Conservation (phyloP, 2,888 invertebrate genomes). For the Leucoma salicis region DNA sequence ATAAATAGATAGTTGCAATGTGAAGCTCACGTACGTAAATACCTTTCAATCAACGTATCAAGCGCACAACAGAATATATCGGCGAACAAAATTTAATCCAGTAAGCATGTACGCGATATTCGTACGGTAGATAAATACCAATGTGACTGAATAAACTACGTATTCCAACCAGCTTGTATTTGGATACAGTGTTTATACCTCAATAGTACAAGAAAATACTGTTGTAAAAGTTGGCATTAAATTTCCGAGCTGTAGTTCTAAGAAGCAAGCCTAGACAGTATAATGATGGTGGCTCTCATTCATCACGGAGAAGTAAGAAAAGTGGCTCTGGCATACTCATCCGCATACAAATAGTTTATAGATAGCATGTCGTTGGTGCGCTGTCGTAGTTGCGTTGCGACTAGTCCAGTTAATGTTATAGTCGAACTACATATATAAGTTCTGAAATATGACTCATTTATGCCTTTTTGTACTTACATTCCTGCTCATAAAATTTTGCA, state of each 20-base stretch:
- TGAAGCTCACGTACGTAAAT: constrained; percentile 53
- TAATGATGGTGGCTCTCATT: constrained; percentile 45
- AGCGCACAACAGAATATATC: constrained; percentile 43
- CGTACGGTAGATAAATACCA: constrained; percentile 55
- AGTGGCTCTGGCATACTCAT: constrained; percentile 65
- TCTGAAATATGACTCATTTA: no score
- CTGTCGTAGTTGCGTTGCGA: constrained; percentile 39
- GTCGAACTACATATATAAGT: constrained; percentile 5
- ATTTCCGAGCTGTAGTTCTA: constrained; percentile 36
- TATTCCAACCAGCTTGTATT: constrained; percentile 30
- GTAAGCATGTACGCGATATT: constrained; percentile 51
- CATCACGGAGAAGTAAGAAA: constrained; percentile 76
- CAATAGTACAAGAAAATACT: no score
- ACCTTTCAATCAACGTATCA: constrained; percentile 66
- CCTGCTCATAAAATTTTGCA: no score
- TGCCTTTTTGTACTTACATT: no score
- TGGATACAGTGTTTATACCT: no score
- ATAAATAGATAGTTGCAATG: no score
- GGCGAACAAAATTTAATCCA: constrained; percentile 58
- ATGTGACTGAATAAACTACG: constrained; percentile 44
- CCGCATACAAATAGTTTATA: constrained; percentile 83
- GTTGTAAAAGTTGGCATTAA: constrained; percentile 22
- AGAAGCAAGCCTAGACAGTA: constrained; percentile 44
- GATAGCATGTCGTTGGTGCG: constrained; percentile 65
- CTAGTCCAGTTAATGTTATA: constrained; percentile 25